phyloP scores from a whole-genome alignment of 1,140 invertebrate species.

The Orius laevigatus region DNA sequence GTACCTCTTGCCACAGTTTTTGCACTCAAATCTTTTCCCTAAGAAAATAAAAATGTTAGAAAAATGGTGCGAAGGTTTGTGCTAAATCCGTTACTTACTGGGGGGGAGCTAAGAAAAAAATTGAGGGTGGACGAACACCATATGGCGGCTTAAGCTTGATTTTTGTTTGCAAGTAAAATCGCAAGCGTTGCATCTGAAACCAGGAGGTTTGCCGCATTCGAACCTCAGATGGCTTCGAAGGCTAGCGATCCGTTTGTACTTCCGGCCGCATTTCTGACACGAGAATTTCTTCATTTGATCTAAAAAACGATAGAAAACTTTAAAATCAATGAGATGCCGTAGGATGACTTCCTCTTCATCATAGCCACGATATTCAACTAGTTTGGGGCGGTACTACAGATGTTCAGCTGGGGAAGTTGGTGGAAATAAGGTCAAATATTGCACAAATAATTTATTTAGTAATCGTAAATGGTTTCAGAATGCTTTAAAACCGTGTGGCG shows the following conservation, averaged over 20 bases:
- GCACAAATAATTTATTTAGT: background rate
- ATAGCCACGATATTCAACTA: too few relatives aligned
- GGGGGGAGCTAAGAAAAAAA: background rate
- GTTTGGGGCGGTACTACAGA: too few relatives aligned
- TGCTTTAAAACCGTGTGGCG: slow-evolving; percentile 4
- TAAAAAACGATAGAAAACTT: too few relatives aligned
- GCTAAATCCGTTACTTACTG: background rate
- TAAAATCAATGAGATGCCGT: too few relatives aligned
- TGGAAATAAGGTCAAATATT: background rate
- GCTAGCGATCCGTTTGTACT: slow-evolving; percentile 8
- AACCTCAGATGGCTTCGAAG: slow-evolving; percentile 30
- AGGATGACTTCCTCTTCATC: too few relatives aligned
- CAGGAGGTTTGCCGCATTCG: slow-evolving; percentile 37
- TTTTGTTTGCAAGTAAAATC: slow-evolving; percentile 32
- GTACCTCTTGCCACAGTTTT: slow-evolving; percentile 8
- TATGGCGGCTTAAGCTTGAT: slow-evolving; percentile 26
- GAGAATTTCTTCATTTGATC: background rate
- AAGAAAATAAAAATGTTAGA: background rate
- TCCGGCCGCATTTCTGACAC: slow-evolving; percentile 13
- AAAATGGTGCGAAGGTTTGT: background rate
- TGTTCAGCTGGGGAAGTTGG: too few relatives aligned
- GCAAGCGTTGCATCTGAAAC: slow-evolving; percentile 35
- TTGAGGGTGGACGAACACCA: background rate
- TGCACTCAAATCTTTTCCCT: background rate
- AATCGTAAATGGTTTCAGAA: background rate